Conservation (phyloP, 2,797 vertebrate species). For the Heteromormyrus szaboi region DNA sequence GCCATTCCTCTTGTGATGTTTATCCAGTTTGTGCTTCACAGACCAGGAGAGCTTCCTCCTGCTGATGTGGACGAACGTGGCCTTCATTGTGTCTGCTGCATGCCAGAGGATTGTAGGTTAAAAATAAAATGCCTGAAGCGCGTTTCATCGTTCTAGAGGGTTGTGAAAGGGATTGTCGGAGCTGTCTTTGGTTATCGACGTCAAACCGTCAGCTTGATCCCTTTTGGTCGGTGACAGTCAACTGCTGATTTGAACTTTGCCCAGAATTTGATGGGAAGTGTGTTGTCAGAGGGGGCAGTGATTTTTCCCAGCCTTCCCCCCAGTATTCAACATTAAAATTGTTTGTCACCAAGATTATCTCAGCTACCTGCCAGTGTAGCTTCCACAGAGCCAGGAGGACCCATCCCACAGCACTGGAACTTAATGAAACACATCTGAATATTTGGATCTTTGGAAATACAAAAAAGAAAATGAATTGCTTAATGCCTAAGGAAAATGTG, state of each 20-base stretch:
- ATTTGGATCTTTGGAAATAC: background rate
- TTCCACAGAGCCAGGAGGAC: background rate
- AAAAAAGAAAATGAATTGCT: background rate
- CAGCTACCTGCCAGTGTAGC: background rate
- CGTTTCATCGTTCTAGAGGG: background rate
- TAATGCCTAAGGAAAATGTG: background rate
- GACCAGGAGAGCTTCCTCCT: background rate
- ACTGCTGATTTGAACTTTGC: background rate
- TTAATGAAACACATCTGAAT: background rate
- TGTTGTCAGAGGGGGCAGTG: background rate
- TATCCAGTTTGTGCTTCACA: background rate
- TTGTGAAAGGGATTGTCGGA: background rate
- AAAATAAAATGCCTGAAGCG: background rate
- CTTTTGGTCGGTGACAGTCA: background rate
- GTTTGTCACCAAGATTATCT: background rate
- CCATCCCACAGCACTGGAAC: background rate
- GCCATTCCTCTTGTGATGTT: background rate
- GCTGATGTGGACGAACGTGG: background rate
- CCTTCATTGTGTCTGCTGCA: background rate
- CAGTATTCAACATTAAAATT: background rate
- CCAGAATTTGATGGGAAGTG: background rate
- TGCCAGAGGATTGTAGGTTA: background rate
- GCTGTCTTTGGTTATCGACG: background rate
- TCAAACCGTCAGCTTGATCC: background rate
- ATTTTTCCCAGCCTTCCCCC: background rate